These are phyloP conservation scores for Ips typographus DNA, from an alignment of 1,140 invertebrate species.

Conservation along the genomic window DNA sequence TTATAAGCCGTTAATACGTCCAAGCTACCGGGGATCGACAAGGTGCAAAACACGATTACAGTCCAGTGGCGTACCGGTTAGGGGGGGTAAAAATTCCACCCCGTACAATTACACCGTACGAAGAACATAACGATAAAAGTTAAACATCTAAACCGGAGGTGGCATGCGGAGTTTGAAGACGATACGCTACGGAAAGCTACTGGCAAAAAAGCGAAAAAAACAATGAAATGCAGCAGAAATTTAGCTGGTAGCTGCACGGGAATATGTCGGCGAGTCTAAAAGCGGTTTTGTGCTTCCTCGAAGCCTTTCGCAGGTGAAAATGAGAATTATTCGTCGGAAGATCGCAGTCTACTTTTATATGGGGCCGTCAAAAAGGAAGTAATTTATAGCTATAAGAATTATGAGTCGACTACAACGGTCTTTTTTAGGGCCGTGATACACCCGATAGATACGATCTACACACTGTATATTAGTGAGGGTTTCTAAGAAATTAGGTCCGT, in stretches of 20 bases:
- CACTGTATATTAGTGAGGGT: not conserved
- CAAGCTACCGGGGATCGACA: too few species aligned
- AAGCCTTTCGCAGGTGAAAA: constrained; percentile 33
- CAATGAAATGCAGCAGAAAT: constrained; percentile 27
- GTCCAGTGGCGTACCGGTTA: too few species aligned
- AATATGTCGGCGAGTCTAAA: constrained; percentile 28
- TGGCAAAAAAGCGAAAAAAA: constrained; percentile 21
- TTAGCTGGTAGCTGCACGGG: constrained; percentile 26
- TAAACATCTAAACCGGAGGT: too few species aligned
- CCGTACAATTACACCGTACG: too few species aligned
- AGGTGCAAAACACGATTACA: too few species aligned
- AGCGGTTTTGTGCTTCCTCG: constrained; percentile 31
- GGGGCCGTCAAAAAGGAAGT: constrained; percentile 30
- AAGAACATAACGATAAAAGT: too few species aligned
- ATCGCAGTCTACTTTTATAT: constrained; percentile 30
- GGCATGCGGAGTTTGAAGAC: not conserved
- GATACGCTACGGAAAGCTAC: constrained; percentile 31
- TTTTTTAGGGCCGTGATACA: constrained; percentile 7
- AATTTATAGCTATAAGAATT: constrained; percentile 23
- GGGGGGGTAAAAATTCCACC: too few species aligned
- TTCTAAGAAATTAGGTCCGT: not conserved
- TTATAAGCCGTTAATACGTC: too few species aligned
- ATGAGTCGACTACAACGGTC: not conserved
- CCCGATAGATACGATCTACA: not conserved
- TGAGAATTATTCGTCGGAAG: constrained; percentile 33